These are phyloP conservation scores for Echiichthys vipera DNA, from an alignment of 2,797 vertebrate species.

Conservation along the genomic window DNA sequence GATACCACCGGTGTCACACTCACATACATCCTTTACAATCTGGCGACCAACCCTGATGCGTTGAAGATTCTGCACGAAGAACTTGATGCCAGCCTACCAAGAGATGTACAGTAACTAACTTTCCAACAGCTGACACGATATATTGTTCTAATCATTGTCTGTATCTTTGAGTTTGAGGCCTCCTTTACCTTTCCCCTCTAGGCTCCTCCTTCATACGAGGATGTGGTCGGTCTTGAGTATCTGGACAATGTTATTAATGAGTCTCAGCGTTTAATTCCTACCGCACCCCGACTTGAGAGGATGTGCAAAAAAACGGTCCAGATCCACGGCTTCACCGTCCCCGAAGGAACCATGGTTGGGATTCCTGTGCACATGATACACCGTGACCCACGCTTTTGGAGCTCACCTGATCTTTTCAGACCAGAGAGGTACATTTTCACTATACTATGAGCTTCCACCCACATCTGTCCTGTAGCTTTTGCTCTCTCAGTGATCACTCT, in stretches of 20 bases:
- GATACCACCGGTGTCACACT: constrained; percentile 81
- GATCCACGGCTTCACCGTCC: constrained; percentile 74
- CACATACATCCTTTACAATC: constrained; percentile 68
- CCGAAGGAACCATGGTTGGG: constrained; percentile 61
- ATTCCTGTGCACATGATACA: constrained; percentile 75
- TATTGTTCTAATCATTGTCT: background rate
- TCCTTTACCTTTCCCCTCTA: constrained; percentile 17
- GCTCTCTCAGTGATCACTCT: background rate
- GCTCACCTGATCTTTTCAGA: constrained; percentile 76
- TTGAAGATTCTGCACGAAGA: constrained; percentile 80
- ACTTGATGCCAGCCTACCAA: constrained; percentile 70
- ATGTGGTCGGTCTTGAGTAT: constrained; percentile 76
- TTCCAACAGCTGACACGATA: background rate
- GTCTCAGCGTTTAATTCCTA: constrained; percentile 70
- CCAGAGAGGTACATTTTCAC: constrained; percentile 80
- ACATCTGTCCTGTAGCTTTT: background rate
- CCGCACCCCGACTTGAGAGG: constrained; percentile 70
- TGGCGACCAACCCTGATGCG: constrained; percentile 81
- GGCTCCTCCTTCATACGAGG: constrained; percentile 62
- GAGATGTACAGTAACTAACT: constrained; percentile 53
- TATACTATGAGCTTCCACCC: background rate
- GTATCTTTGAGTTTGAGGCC: background rate
- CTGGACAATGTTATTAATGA: constrained; percentile 81
- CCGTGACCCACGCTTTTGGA: constrained; percentile 70
- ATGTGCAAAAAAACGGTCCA: constrained; percentile 79